A percentile compares a stretch with the other conserved stretches of the same genome.
phyloP scores from a whole-genome alignment of 2,113 vertebrate genomes.

The Megaleporinus macrocephalus region DNA sequence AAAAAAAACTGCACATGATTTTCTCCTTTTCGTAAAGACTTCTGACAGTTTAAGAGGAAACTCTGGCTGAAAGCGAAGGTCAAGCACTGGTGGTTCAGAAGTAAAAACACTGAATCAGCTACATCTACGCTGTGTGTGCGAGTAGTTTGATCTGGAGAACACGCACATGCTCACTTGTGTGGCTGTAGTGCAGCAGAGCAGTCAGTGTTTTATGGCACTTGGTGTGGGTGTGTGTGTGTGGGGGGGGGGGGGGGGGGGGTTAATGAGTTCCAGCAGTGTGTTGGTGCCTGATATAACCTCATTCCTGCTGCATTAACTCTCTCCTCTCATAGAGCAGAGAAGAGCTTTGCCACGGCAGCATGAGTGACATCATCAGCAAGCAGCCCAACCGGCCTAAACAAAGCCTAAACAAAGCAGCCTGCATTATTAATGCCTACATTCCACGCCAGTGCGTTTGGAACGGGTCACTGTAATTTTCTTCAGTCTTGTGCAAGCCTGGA shows the following conservation, averaged over 20 bases:
- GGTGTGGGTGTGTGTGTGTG: not conserved
- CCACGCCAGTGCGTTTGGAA: conserved; percentile 33
- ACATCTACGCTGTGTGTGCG: not conserved
- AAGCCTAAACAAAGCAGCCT: conserved; percentile 39
- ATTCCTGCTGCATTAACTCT: conserved; percentile 30
- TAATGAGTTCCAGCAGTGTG: conserved; percentile 52
- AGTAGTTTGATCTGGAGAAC: not conserved
- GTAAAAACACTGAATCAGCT: not conserved
- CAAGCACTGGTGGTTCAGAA: not conserved
- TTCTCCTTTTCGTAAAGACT: no score
- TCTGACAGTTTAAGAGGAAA: not conserved
- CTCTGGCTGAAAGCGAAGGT: conserved; percentile 23
- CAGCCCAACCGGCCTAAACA: conserved; percentile 16
- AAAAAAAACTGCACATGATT: no score
- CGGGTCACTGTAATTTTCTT: conserved; percentile 34
- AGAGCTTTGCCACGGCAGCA: conserved; percentile 22
- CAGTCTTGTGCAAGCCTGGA: conserved; percentile 30
- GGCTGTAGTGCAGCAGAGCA: conserved; percentile 32
- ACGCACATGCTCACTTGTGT: conserved; percentile 22
- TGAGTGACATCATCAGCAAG: conserved; percentile 34
- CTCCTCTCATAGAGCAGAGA: not conserved
- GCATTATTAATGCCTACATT: conserved; percentile 54
- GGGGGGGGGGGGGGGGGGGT: not conserved
- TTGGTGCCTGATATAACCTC: conserved; percentile 35
- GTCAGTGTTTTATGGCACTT: conserved; percentile 35